Evolutionary conservation across 2,113 vertebrate genomes (phyloP).

Genomic region (Parus major): DNA sequence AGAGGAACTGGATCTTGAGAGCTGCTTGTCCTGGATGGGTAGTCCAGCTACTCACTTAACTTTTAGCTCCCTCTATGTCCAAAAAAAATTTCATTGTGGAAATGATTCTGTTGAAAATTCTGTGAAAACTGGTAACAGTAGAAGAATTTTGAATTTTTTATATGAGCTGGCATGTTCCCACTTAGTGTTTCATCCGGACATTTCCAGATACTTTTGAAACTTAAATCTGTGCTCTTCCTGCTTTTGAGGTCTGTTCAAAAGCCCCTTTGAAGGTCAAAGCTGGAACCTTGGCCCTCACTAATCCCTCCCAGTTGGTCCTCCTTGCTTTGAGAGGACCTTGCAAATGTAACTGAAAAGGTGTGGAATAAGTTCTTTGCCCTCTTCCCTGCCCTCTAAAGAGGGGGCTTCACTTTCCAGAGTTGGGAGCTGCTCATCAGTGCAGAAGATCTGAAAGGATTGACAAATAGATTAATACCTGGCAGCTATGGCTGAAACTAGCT

Average conservation of each 20-base stretch:
- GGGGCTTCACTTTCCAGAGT: constrained; percentile 6
- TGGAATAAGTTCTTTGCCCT: constrained; percentile 40
- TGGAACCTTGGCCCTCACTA: neutral
- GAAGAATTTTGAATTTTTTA: neutral
- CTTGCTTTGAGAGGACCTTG: neutral
- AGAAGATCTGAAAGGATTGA: constrained; percentile 64
- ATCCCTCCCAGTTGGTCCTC: neutral
- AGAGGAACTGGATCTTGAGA: neutral
- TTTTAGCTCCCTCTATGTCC: neutral
- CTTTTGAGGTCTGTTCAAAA: constrained; percentile 12
- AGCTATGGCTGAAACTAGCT: constrained; percentile 60
- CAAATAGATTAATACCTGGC: constrained; percentile 73
- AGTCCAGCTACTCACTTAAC: neutral
- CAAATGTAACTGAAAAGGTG: constrained; percentile 24
- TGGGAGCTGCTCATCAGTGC: constrained; percentile 35
- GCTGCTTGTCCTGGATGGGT: neutral
- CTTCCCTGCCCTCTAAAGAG: neutral
- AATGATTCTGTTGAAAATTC: neutral
- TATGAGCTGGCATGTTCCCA: neutral
- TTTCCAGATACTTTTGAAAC: neutral
- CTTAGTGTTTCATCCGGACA: neutral
- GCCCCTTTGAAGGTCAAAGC: constrained; percentile 1
- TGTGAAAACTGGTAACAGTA: neutral
- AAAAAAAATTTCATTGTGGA: neutral
- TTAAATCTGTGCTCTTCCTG: neutral